phyloP scores from a whole-genome alignment of 2,113 vertebrate species.

The Drymodes brunneopygia region DNA sequence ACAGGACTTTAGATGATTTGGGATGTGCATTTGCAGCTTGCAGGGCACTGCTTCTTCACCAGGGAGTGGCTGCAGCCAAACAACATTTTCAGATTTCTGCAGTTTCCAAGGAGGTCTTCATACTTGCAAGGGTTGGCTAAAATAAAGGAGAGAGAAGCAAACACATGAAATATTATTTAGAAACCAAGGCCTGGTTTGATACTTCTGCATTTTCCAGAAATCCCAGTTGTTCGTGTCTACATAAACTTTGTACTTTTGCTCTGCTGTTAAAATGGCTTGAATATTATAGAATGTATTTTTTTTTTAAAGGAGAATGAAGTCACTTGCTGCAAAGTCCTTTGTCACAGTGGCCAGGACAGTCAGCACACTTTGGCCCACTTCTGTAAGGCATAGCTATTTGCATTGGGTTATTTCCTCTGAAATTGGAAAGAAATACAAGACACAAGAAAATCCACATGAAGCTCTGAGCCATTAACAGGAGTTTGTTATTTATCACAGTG shows the following conservation, averaged over 20 bases:
- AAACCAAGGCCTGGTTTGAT: not conserved
- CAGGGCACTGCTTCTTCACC: not conserved
- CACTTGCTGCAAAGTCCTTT: constrained; percentile 73
- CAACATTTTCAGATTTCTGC: not conserved
- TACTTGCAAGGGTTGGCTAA: constrained; percentile 43
- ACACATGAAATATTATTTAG: not conserved
- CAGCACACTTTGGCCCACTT: constrained; percentile 28
- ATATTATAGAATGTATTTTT: accelerated
- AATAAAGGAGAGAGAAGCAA: not conserved
- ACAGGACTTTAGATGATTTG: constrained; percentile 1
- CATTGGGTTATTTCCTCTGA: constrained; percentile 59
- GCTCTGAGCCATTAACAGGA: not conserved
- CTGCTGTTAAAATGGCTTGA: not conserved
- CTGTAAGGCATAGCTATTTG: constrained; percentile 43
- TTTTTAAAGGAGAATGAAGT: not conserved
- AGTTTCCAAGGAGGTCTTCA: not conserved
- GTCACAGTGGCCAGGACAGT: constrained; percentile 64
- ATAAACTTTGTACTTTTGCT: not conserved
- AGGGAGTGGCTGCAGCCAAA: not conserved
- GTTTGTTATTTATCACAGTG: not conserved
- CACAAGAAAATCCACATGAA: not conserved
- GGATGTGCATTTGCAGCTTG: constrained; percentile 5
- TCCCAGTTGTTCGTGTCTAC: not conserved
- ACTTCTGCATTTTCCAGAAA: not conserved
- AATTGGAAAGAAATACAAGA: not conserved